Base-by-base conservation (phyloP, 2,113 vertebrate genomes). In the Montifringilla adamsi region DNA sequence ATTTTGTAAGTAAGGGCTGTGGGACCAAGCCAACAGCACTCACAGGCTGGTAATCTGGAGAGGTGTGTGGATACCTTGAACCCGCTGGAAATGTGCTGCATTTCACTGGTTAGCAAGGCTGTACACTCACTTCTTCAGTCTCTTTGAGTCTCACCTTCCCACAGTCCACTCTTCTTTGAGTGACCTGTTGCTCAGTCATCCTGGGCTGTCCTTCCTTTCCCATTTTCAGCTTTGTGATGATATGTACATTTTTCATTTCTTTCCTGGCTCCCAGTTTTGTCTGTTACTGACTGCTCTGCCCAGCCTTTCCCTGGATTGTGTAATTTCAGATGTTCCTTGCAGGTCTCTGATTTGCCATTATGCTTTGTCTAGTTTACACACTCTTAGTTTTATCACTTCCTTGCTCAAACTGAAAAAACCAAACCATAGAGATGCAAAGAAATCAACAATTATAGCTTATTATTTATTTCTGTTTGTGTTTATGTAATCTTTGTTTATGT, bases 161-260 rank as follows among this genome's bases (percentile, higher is more conserved):
- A n/a, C 8, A 68, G 21, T 26, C 24, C 9, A 4, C 68, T 75
- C 10, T 41, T 80, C 46, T 55, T 64, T 67, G 19, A 41, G 14
- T 15, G 41, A 41, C 26, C 49, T 0, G 0, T 39, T 50, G 7
- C 22, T 62, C 0, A 0, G 14, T 68, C 21, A 73, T 67, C 23
- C 35, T 24, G 5, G n/a, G 35, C 18, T 70, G 44, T 35, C 39
- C 23, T 78, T 87, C 37, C 24, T 74, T 87, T 49, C 44, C 33
- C 28, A 41, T 50, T 74, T 87, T 37, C 43, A 81, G 11, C 24
- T 84, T 10, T 0, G 0, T 7, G 15, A 6, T 68, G 23, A 8
- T 15, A 30, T 22, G 15, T 5, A 21, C 35, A 37, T 46, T 78
- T 27, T 52, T 37, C 1, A 27, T 58, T 77, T 69, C 8, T 81